Percentiles rank a stretch among this genome's conserved stretches.
These are phyloP conservation scores for Anhinga rufa DNA, from an alignment of 2,113 vertebrate species.

Conservation along the genomic window DNA sequence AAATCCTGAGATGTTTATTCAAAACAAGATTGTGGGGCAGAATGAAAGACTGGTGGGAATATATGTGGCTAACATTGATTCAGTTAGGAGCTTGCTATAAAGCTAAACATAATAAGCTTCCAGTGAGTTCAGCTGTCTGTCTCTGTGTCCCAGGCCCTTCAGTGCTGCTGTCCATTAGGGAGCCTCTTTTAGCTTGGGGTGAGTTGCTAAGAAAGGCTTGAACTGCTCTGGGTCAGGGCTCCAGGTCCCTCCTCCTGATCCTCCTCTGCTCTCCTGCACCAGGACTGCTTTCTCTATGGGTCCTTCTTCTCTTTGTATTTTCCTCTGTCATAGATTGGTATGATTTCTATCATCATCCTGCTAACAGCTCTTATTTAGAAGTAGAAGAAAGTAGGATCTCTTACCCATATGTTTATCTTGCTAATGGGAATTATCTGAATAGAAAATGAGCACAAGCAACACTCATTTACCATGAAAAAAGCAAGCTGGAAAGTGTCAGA, in stretches of 20 bases:
- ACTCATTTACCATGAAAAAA: constrained; percentile 37
- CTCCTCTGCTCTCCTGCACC: neutral
- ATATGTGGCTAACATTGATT: neutral
- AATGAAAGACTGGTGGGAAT: neutral
- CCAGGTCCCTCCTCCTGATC: neutral
- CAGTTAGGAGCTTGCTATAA: neutral
- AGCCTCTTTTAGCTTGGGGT: neutral
- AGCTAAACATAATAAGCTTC: neutral
- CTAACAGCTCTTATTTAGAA: neutral
- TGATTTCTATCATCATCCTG: neutral
- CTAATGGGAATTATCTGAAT: constrained; percentile 33
- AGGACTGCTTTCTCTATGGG: neutral
- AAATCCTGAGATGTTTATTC: neutral
- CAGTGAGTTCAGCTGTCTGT: neutral
- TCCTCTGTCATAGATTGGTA: neutral
- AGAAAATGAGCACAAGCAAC: constrained; percentile 41
- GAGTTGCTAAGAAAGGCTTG: neutral
- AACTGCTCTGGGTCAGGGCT: neutral
- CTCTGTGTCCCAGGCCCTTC: neutral
- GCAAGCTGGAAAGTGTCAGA: constrained; percentile 49
- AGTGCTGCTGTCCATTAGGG: neutral
- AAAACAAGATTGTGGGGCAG: neutral
- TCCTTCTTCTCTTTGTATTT: neutral
- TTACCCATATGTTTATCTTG: neutral
- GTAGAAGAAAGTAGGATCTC: constrained; percentile 1